These are phyloP conservation scores for Hyperoodon ampullatus DNA, from an alignment of 2,113 vertebrate species.

Conservation along the genomic window DNA sequence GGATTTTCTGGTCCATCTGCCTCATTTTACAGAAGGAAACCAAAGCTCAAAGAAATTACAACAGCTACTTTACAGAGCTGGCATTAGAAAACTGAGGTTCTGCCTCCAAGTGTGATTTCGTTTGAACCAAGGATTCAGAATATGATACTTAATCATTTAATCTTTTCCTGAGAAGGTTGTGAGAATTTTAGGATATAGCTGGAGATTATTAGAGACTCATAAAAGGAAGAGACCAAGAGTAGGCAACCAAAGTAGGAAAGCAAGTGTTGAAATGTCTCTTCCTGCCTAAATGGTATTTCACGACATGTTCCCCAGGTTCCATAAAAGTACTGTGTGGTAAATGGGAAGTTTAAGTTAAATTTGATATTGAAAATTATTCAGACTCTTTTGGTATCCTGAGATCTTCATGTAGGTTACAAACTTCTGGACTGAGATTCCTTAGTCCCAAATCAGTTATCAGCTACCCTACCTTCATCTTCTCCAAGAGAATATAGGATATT, in stretches of 20 bases:
- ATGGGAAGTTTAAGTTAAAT: neutral
- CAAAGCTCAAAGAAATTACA: conserved; percentile 24
- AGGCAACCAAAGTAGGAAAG: neutral
- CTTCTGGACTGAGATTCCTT: neutral
- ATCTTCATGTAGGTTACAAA: neutral
- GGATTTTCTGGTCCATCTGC: neutral
- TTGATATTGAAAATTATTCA: neutral
- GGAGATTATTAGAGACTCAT: neutral
- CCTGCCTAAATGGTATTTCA: neutral
- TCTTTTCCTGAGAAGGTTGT: neutral
- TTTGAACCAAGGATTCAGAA: neutral
- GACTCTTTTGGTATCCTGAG: neutral
- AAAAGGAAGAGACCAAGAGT: neutral
- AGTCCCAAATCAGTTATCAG: neutral
- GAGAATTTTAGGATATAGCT: neutral
- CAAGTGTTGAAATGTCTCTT: neutral
- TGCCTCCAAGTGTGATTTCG: neutral
- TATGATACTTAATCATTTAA: neutral
- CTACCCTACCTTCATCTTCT: neutral
- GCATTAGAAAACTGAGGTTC: neutral
- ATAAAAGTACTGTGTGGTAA: neutral
- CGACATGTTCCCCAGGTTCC: neutral
- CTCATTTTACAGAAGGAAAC: conserved; percentile 31
- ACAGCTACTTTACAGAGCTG: neutral
- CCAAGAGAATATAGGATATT: neutral